A percentile compares a stretch with the other conserved stretches of the same genome.
Evolutionary conservation across 2,797 vertebrate genomes (phyloP).

Genomic region (Galaxias olidus): DNA sequence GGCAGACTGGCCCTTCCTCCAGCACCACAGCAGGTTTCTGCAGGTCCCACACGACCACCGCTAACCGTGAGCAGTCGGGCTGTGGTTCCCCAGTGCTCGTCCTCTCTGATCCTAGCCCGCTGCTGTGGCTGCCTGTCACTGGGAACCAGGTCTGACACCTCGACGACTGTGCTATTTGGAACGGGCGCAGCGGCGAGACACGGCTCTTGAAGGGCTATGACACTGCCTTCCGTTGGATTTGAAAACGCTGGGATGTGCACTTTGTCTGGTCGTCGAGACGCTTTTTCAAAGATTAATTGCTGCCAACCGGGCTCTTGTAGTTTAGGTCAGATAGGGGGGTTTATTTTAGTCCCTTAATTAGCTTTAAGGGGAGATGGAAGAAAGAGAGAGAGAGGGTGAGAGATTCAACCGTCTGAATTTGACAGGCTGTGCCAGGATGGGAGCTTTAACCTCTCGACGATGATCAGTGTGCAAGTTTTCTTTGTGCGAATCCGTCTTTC

Average conservation of each 20-base stretch:
- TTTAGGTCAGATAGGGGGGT: constrained; percentile 58
- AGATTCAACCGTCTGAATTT: constrained; percentile 38
- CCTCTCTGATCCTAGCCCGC: constrained; percentile 30
- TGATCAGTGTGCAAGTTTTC: constrained; percentile 36
- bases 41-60: constrained; percentile 11
- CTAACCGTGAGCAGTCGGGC: constrained; percentile 29
- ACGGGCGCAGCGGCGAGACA: not conserved
- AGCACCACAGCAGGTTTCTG: constrained; percentile 15
- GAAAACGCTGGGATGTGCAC: constrained; percentile 32
- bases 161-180: not conserved
- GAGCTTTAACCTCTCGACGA: constrained; percentile 39
- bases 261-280: constrained; percentile 56
- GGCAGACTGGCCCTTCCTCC: no score
- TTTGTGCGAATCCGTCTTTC: constrained; percentile 45
- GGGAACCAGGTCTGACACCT: constrained; percentile 2
- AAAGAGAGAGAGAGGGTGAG: constrained; percentile 16
- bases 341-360: constrained; percentile 61
- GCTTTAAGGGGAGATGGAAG: constrained; percentile 25
- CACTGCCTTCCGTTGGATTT: constrained; percentile 43
- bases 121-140: constrained; percentile 1
- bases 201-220: constrained; percentile 19
- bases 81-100: constrained; percentile 30
- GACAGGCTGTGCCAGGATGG: constrained; percentile 40
- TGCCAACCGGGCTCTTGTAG: constrained; percentile 39
- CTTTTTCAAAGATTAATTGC: constrained; percentile 64